Conservation (phyloP, 2,888 invertebrate species). For the Eueremaeus valkanovi region DNA sequence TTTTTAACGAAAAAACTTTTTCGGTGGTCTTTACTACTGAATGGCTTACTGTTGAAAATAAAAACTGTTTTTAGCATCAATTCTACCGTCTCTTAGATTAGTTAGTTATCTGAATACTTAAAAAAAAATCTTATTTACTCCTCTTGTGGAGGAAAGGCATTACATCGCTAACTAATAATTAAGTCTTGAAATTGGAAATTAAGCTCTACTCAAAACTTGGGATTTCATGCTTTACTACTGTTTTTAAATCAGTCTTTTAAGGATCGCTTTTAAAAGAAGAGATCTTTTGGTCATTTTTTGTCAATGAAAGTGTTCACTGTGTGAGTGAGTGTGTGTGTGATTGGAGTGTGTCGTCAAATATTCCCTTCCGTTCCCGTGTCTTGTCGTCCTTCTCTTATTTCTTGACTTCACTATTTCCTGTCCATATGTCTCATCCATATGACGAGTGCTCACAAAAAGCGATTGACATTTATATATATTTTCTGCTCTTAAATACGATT, state of each 20-base stretch:
- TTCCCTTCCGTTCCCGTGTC: conserved; percentile 27
- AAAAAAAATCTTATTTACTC: background rate
- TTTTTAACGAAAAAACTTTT: background rate
- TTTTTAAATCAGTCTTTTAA: background rate
- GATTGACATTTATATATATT: conserved; percentile 13
- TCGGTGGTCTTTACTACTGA: background rate
- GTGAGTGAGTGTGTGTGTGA: background rate
- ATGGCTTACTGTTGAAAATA: background rate
- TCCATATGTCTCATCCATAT: conserved; percentile 34
- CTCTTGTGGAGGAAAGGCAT: background rate
- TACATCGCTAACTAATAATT: background rate
- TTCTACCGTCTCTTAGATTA: background rate
- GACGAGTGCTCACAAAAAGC: conserved; percentile 1
- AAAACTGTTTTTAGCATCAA: conserved; percentile 8
- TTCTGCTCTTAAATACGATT: background rate
- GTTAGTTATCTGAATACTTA: background rate
- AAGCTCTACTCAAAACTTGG: background rate
- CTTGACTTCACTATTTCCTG: conserved; percentile 16
- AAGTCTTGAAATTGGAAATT: background rate
- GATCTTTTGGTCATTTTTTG: conserved; percentile 21
- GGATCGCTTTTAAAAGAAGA: background rate
- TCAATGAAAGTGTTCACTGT: conserved; percentile 15
- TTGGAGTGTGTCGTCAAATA: conserved; percentile 27
- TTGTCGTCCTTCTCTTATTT: conserved; percentile 28
- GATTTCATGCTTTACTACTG: background rate